Conservation (phyloP, 2,113 vertebrate species). For the Odontophorus gujanensis region DNA sequence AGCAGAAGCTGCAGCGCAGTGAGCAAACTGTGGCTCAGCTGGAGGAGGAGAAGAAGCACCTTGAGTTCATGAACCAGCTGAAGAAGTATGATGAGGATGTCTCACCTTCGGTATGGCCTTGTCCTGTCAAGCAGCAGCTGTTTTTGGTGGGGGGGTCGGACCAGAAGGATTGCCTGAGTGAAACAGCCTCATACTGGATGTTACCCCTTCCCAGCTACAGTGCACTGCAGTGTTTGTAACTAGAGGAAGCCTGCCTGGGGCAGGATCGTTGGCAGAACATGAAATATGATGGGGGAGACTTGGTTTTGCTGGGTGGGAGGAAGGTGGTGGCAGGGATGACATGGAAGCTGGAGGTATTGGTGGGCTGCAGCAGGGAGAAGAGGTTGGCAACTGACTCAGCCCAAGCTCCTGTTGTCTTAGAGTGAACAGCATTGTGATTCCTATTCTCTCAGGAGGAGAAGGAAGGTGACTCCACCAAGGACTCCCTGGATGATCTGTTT, state of each 20-base stretch:
- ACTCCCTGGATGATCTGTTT: constrained; percentile 96
- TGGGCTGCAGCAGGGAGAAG: neutral
- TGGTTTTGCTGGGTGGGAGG: neutral
- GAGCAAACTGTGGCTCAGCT: constrained; percentile 96
- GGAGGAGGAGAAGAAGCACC: constrained; percentile 98
- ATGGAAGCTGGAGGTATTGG: neutral
- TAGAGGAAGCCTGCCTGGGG: neutral
- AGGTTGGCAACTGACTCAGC: neutral
- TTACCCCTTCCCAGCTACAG: neutral
- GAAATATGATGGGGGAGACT: neutral
- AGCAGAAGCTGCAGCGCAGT: constrained; percentile 97
- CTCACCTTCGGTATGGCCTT: constrained; percentile 81
- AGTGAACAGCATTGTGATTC: neutral
- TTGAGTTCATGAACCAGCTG: constrained; percentile 98
- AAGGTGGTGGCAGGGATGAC: neutral
- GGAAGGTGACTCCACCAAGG: constrained; percentile 89
- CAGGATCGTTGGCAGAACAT: neutral
- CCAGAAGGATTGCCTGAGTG: neutral
- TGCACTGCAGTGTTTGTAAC: neutral
- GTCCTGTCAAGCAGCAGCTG: neutral
- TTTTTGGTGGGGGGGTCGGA: neutral
- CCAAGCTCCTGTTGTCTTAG: neutral
- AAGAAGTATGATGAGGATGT: constrained; percentile 97
- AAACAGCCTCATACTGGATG: neutral
- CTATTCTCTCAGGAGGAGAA: constrained; percentile 89